Percentiles rank a stretch among this genome's conserved stretches.
Conservation (phyloP, 2,113 vertebrate species). For the Sinocyclocheilus anophthalmus region DNA sequence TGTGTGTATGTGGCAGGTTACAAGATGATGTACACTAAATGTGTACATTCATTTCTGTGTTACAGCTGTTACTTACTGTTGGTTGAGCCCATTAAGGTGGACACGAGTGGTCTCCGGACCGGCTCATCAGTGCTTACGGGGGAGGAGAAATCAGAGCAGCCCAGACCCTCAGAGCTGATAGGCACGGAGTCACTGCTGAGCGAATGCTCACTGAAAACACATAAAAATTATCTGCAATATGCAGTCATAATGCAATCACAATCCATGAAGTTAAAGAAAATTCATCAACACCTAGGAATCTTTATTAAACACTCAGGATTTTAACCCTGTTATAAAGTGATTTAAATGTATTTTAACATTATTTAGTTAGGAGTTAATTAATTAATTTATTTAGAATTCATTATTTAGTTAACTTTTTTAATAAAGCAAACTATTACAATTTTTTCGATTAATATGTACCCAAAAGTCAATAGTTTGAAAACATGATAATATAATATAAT, state of each 20-base stretch:
- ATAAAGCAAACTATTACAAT: no score
- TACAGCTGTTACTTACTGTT: slow-evolving; percentile 57
- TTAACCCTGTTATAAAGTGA: background rate
- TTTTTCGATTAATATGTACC: no score
- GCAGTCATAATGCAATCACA: background rate
- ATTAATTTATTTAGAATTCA: no score
- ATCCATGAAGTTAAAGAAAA: background rate
- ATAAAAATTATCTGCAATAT: slow-evolving; percentile 5
- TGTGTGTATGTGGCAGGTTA: background rate
- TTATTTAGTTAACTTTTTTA: no score
- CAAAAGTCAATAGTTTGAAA: no score
- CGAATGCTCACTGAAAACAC: slow-evolving; percentile 69
- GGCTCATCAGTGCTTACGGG: slow-evolving; percentile 64
- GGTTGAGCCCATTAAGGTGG: slow-evolving; percentile 54
- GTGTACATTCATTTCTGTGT: background rate
- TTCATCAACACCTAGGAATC: background rate
- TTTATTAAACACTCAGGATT: background rate
- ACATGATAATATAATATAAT: no score
- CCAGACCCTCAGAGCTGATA: slow-evolving; percentile 75
- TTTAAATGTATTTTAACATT: background rate
- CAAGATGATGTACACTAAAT: background rate
- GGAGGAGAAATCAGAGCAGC: slow-evolving; percentile 68
- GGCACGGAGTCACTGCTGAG: slow-evolving; percentile 67
- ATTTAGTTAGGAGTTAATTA: background rate
- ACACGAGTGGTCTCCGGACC: slow-evolving; percentile 55